Conservation (phyloP, 2,888 invertebrate species). For the Microctonus brassicae region DNA sequence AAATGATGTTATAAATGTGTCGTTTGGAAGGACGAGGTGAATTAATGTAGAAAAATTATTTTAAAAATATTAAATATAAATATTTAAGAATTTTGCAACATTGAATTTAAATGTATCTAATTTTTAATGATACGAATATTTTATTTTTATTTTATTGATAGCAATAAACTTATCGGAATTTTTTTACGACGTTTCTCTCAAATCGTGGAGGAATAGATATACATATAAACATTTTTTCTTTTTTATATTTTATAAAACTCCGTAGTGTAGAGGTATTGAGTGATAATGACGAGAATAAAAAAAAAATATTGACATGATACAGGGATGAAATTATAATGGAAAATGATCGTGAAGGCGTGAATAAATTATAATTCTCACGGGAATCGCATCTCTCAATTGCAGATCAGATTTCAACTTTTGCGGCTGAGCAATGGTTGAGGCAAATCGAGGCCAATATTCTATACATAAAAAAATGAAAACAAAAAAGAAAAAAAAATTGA, state of each 20-base stretch:
- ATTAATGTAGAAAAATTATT: too few relatives aligned
- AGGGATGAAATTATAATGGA: not conserved
- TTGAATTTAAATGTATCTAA: not conserved
- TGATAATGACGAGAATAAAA: too few relatives aligned
- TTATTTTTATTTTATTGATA: not conserved
- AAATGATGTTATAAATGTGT: not conserved
- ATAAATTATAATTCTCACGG: constrained; percentile 28
- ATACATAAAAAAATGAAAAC: not conserved
- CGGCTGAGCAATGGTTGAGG: constrained; percentile 21
- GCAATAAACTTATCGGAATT: not conserved
- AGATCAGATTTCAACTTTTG: constrained; percentile 33
- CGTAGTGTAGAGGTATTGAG: too few relatives aligned
- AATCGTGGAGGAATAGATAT: not conserved
- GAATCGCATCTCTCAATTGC: constrained; percentile 23
- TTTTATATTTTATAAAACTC: not conserved
- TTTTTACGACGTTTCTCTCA: not conserved
- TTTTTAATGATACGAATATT: not conserved
- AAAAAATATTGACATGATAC: too few relatives aligned
- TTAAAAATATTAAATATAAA: not conserved
- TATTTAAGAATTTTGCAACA: not conserved
- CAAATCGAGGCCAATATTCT: constrained; percentile 6
- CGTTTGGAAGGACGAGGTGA: too few relatives aligned
- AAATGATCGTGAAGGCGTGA: constrained; percentile 24
- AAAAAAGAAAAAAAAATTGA: not conserved
- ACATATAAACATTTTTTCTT: not conserved